A percentile compares a stretch with the other conserved stretches of the same genome.
Conservation (phyloP, 2,797 vertebrate genomes). For the Tympanoctomys barrerae region DNA sequence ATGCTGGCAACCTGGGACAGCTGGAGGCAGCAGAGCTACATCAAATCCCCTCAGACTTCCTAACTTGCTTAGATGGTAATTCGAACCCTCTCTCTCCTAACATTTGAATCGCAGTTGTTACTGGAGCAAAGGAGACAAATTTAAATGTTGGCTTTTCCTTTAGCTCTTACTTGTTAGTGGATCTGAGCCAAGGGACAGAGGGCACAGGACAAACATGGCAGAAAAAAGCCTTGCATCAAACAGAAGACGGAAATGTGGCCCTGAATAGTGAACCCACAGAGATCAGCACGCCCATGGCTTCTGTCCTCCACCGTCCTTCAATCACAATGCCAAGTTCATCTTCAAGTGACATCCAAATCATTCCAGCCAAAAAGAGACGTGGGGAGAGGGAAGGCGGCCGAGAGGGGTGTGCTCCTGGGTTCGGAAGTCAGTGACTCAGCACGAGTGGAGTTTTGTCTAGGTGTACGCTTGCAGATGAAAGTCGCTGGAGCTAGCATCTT, state of each 20-base stretch:
- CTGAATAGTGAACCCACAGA: background rate
- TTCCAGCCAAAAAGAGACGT: background rate
- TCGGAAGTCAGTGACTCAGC: rapidly evolving
- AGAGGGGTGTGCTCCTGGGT: background rate
- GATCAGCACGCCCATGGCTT: background rate
- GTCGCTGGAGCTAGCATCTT: rapidly evolving
- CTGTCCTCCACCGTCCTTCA: background rate
- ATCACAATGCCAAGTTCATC: background rate
- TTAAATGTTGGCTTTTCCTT: background rate
- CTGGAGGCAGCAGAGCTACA: background rate
- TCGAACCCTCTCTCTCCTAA: background rate
- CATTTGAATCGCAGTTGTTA: no score
- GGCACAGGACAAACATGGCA: rapidly evolving
- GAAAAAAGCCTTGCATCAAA: background rate
- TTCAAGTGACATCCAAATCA: background rate
- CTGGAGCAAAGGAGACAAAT: rapidly evolving
- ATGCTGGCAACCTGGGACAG: background rate
- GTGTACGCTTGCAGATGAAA: rapidly evolving
- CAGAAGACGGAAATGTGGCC: background rate
- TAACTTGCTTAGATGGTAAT: rapidly evolving
- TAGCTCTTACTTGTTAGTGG: background rate
- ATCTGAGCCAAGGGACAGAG: background rate
- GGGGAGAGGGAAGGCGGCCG: background rate
- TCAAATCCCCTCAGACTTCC: no score
- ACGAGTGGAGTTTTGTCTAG: rapidly evolving